These are phyloP conservation scores for Connochaetes taurinus DNA, from an alignment of 2,113 vertebrate species.

Conservation along the genomic window DNA sequence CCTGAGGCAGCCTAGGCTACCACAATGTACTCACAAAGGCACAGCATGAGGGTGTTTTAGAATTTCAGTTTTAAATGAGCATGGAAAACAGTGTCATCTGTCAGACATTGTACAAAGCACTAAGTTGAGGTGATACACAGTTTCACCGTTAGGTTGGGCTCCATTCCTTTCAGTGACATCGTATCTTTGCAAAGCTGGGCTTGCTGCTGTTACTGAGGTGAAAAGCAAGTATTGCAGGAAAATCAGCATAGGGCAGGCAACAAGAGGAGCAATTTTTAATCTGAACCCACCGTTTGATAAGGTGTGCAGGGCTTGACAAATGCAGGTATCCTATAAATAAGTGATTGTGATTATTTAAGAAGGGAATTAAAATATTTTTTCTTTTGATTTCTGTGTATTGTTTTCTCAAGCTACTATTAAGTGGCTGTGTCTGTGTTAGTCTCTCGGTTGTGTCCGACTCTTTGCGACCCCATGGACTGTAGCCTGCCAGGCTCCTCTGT, in stretches of 20 bases:
- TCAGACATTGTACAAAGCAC: no score
- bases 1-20: neutral
- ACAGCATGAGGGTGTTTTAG: neutral
- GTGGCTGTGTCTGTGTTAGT: neutral
- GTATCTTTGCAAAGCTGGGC: neutral
- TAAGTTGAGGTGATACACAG: neutral
- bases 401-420: neutral
- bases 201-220: neutral
- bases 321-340: neutral
- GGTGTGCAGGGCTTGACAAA: neutral
- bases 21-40: neutral
- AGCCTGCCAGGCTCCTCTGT: neutral
- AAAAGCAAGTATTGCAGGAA: neutral
- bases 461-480: neutral
- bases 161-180: accelerated
- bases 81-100: neutral
- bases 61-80: neutral
- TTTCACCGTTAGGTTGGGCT: neutral
- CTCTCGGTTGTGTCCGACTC: accelerated
- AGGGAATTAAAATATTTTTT: neutral
- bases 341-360: neutral
- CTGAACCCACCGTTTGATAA: neutral
- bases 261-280: neutral
- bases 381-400: neutral
- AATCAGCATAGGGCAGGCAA: neutral